phyloP scores from a whole-genome alignment of 2,113 vertebrate genomes.

The Siniperca knerii region DNA sequence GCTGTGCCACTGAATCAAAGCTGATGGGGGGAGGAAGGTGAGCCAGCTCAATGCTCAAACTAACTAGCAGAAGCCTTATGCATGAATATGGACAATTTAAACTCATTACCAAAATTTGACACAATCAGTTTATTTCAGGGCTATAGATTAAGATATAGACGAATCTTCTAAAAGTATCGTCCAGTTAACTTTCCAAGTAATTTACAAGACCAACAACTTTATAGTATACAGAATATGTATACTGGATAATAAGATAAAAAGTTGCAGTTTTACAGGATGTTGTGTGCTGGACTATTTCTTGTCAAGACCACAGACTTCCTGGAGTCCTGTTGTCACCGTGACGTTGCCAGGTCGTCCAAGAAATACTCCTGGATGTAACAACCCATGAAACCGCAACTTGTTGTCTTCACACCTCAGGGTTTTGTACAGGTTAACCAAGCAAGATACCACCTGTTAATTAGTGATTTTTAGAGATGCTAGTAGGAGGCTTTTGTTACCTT shows the following conservation, averaged over 20 bases:
- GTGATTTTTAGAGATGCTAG: not conserved
- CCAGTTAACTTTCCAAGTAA: not conserved
- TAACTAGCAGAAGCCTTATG: not conserved
- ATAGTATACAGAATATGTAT: not conserved
- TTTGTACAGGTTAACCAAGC: not conserved
- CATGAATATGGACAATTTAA: not conserved
- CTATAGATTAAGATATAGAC: not conserved
- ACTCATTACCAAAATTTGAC: not conserved
- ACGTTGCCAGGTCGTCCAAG: not conserved
- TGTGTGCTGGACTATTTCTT: not conserved
- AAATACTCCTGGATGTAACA: not conserved
- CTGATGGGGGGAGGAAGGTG: constrained; percentile 21
- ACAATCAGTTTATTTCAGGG: not conserved
- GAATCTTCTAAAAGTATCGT: not conserved
- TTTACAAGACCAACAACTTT: not conserved
- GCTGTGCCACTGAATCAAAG: constrained; percentile 34
- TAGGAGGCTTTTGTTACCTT: not conserved
- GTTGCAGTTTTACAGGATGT: not conserved
- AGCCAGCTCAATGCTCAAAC: not conserved
- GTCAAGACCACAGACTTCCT: not conserved
- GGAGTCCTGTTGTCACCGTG: not conserved
- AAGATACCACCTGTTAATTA: too few species aligned
- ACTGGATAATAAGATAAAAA: not conserved
- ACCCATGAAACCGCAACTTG: not conserved
- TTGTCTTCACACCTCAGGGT: not conserved